Base-by-base conservation (phyloP, 2,888 invertebrate genomes). In the Zaprionus obscuricornis region DNA sequence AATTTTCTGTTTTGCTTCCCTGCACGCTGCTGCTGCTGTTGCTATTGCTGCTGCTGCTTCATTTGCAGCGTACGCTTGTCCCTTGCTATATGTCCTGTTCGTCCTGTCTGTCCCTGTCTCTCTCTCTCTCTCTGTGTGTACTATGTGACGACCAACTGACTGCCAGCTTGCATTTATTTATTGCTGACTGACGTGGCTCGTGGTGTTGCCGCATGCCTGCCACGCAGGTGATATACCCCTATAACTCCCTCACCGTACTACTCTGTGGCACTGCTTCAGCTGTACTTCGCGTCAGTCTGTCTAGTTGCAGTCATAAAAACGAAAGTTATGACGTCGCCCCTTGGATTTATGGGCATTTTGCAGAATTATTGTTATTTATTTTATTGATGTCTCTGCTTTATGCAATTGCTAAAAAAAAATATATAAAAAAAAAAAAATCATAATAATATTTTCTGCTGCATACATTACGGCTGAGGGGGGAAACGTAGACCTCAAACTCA, bases 101-200 rank as follows among this genome's bases (percentile, higher is more conserved):
- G 55, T 46, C 10, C 55, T 59, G 58, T 58, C 52, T 43, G 52
- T 50, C 27, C 51, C 6, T 36, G 5, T 36, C 24, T 7, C 31
- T 18, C 17, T n/a, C n/a, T n/a, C n/a, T n/a, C n/a, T n/a, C n/a
- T n/a, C n/a, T n/a, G 37, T 33, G 42, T 42, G 55, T 63, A 36
- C 67, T 58, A 64, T 73, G 64, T 79, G 78, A 79, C 85, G 85
- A 85, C 85, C 78, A 85, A 85, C 66, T 77, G 79, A 83, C 74
- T 87, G 86, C 87, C 84, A 86, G 86, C 87, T 87, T 86, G 87
- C 86, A 87, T 85, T 79, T 87, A 86, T 87, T 86, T 87, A 84
- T 84, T 77, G 74, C 84, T 85, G 82, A 85, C 82, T 86, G 87
- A 81, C 84, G 85, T 82, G 83, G 56, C 60, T 46, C 46, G 50